Conservation (phyloP, 2,113 vertebrate species). For the Seriola aureovittata region DNA sequence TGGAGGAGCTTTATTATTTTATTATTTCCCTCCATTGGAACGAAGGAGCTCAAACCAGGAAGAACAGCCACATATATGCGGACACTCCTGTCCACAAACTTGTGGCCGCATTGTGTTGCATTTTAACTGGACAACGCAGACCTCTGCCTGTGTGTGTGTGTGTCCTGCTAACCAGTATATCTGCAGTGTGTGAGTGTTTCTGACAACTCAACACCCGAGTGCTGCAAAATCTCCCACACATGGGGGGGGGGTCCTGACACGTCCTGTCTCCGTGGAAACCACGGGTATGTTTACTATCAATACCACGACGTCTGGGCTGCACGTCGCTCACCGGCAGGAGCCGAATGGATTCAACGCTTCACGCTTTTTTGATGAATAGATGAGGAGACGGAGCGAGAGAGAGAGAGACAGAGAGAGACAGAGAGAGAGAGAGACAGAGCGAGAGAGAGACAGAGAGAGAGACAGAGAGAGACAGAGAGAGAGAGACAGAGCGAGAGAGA, state of each 20-base stretch:
- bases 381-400: neutral
- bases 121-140: no score
- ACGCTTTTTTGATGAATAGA: neutral
- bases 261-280: slow-evolving; percentile 21
- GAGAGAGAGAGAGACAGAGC: no score
- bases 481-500: no score
- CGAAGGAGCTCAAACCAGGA: no score
- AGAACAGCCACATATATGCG: no score
- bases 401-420: neutral
- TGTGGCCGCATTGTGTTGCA: no score
- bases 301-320: neutral
- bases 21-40: no score
- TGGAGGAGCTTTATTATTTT: no score
- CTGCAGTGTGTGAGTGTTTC: neutral
- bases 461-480: neutral
- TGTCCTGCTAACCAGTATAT: no score
- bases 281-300: slow-evolving; percentile 43
- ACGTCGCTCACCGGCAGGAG: neutral
- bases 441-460: neutral
- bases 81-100: no score
- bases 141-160: no score
- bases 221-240: neutral
- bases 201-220: slow-evolving; percentile 16
- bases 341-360: neutral
- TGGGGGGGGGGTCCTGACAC: neutral